These are phyloP conservation scores for Naso thynnoides DNA, from an alignment of 2,797 vertebrate genomes.

Conservation along the genomic window DNA sequence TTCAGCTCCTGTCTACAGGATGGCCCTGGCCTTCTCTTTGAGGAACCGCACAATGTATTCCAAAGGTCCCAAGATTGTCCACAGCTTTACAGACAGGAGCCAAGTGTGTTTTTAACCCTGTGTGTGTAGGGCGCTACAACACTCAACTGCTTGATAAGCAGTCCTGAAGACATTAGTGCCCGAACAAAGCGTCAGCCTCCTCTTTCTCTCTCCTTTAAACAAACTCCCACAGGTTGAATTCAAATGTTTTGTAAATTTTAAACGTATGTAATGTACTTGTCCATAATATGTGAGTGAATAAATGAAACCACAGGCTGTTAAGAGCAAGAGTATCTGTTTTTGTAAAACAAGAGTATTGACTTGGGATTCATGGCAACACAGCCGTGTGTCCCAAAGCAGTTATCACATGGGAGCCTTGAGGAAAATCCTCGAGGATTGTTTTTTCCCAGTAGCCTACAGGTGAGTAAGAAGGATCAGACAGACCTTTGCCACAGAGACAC, in stretches of 20 bases:
- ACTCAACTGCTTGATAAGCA: conserved; percentile 63
- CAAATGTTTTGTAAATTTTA: neutral
- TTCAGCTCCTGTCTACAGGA: conserved; percentile 75
- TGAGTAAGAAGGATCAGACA: neutral
- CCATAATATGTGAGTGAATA: neutral
- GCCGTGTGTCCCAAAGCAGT: conserved; percentile 6
- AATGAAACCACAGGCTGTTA: neutral
- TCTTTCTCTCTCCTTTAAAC: conserved; percentile 47
- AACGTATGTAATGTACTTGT: conserved; percentile 6
- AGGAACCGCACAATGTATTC: conserved; percentile 72
- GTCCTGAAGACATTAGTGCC: conserved; percentile 33
- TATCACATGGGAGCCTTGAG: conserved; percentile 2
- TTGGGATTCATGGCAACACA: conserved; percentile 2
- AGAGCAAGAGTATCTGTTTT: conserved; percentile 10
- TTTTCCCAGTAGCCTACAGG: conserved; percentile 10
- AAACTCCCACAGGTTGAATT: conserved; percentile 6
- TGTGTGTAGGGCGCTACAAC: conserved; percentile 54
- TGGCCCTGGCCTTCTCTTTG: conserved; percentile 70
- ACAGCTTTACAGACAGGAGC: conserved; percentile 68
- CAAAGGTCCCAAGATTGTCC: conserved; percentile 64
- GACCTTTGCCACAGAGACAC: neutral
- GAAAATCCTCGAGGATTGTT: conserved; percentile 7
- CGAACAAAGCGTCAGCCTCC: conserved; percentile 46
- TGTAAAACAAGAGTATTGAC: neutral
- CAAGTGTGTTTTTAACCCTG: conserved; percentile 71